Evolutionary conservation across 1,140 invertebrate species (phyloP), one percentile per base, ranked within the genome.

Genomic region (Scaptomyza graminum): DNA sequence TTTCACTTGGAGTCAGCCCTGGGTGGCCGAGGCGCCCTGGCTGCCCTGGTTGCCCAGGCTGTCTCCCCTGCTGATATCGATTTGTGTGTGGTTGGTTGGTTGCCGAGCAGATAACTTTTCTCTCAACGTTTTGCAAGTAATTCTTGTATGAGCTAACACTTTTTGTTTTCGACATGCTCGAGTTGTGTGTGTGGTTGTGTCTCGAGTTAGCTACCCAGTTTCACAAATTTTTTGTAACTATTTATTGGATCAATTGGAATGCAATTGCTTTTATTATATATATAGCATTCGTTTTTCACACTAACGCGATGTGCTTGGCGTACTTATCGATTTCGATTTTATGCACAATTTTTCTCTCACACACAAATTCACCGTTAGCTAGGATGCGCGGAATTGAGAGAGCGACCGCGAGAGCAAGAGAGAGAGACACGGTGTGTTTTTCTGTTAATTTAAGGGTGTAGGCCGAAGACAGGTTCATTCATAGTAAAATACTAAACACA

Each of bases 241-340:
- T 44, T 56, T 50, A 25, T 12, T 70, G 28, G 16, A 37, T 16
- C 60, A 64, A 43, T 60, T 61, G 12, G 34, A 22, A 55, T 39
- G 43, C 11, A 63, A 69, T 84, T 50, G 46, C 68, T 55, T 62
- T 60, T 52, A 66, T 60, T 52, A 63, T 56, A 51, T 46, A 56
- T 46, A 22, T 22, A 3, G 18, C n/a, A n/a, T 22, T 12, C n/a
- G 65, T 62, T 76, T 74, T 72, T 76, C 71, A n/a, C 41, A 47
- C 34, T 15, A 34, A 54, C 50, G 22, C 60, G 62, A 52, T 34
- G 41, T 55, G 39, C 52, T 52, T 76, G 71, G 62, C 88, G 79
- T 88, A 87, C 81, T 89, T 90, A 90, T 90, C 82, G 89, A 90
- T 90, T 90, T 87, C 80, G 80, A 79, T 81, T 90, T 79, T 74